These are phyloP conservation scores for Sialis fuliginosa DNA, from an alignment of 2,888 invertebrate species.

Conservation along the genomic window DNA sequence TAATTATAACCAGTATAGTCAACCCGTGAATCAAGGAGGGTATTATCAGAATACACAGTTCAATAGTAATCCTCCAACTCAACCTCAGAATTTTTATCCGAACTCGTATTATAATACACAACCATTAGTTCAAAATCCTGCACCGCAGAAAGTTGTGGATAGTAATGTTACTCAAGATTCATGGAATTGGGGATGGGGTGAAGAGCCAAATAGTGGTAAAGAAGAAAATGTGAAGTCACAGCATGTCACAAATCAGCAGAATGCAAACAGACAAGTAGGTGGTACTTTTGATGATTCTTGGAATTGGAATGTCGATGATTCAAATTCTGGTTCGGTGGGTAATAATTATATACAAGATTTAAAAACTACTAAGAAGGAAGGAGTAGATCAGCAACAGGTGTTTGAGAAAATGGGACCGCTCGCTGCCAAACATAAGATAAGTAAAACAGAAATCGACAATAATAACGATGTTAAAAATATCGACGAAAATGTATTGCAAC, in stretches of 20 bases:
- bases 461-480: too few species aligned
- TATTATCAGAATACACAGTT: neutral
- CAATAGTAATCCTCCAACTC: neutral
- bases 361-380: too few species aligned
- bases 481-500: conserved; percentile 10
- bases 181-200: conserved; percentile 47
- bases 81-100: neutral
- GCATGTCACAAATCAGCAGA: too few species aligned
- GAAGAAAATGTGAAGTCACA: conserved; percentile 36
- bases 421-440: neutral
- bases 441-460: too few species aligned
- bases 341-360: too few species aligned
- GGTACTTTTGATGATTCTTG: conserved; percentile 30
- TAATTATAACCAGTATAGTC: conserved; percentile 8
- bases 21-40: neutral
- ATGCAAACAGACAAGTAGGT: too few species aligned
- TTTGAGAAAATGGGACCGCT: too few species aligned
- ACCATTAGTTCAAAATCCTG: conserved; percentile 26
- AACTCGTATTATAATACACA: neutral
- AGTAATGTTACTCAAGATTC: conserved; percentile 16
- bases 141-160: conserved; percentile 13
- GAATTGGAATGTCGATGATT: conserved; percentile 42
- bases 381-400: too few species aligned
- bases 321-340: conserved; percentile 11
- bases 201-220: conserved; percentile 29